Evolutionary conservation across 2,113 vertebrate genomes (phyloP).

Genomic region (Ailurus styani): DNA sequence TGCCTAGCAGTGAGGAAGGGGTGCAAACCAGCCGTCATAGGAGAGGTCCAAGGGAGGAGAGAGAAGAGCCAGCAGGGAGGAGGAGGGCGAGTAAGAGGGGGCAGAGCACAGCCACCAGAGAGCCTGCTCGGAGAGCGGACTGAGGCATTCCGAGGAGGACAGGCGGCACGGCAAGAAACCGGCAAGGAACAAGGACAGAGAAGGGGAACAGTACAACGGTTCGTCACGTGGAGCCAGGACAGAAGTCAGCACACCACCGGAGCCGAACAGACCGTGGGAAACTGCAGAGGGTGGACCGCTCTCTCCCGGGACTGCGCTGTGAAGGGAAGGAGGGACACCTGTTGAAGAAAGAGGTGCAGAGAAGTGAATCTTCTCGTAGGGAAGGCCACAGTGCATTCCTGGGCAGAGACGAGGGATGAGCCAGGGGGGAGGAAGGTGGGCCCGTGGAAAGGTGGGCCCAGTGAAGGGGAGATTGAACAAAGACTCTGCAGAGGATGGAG

Average conservation of each 20-base stretch:
- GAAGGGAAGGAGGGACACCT: neutral
- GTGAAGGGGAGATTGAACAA: neutral
- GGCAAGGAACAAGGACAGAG: neutral
- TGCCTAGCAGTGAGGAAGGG: too few relatives aligned
- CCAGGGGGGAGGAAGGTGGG: neutral
- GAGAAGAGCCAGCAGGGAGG: too few relatives aligned
- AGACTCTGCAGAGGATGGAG: neutral
- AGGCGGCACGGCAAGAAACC: neutral
- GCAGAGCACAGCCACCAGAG: rapidly evolving
- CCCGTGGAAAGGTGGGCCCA: neutral
- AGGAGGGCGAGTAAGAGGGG: neutral
- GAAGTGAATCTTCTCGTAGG: neutral
- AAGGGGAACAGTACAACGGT: neutral
- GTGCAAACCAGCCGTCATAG: neutral
- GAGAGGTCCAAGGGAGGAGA: neutral
- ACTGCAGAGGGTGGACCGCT: neutral
- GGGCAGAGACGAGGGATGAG: neutral
- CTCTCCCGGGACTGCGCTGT: neutral
- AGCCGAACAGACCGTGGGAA: neutral
- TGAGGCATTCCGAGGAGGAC: neutral
- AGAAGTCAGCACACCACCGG: neutral
- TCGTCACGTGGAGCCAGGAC: neutral
- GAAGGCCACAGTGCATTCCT: neutral
- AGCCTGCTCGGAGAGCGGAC: neutral
- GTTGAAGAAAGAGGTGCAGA: neutral